phyloP scores from a whole-genome alignment of 2,113 vertebrate genomes.

The Callopanchax toddi region DNA sequence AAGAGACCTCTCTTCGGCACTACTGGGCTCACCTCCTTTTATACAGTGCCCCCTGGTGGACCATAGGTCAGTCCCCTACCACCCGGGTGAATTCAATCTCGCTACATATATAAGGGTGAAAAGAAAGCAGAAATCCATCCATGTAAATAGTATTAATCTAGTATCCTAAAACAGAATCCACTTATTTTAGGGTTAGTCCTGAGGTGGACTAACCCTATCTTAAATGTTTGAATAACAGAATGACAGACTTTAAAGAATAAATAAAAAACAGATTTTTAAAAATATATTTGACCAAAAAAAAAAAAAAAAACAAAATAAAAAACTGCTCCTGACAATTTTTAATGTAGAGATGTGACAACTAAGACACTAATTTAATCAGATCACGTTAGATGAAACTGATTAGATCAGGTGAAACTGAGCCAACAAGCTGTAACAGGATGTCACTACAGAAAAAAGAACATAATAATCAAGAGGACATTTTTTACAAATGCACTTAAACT shows the following conservation, averaged over 20 bases:
- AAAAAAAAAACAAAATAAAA: not conserved
- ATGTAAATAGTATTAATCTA: slow-evolving; percentile 35
- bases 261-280: slow-evolving; percentile 25
- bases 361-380: slow-evolving; percentile 33
- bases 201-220: no score
- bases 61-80: no score
- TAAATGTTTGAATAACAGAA: slow-evolving; percentile 37
- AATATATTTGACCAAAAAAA: slow-evolving; percentile 1
- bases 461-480: not conserved
- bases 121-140: slow-evolving; percentile 45
- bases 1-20: no score
- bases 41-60: no score
- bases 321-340: slow-evolving; percentile 19
- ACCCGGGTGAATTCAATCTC: no score
- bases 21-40: no score
- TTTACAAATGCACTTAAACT: slow-evolving; percentile 8
- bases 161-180: slow-evolving; percentile 50
- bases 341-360: slow-evolving; percentile 15
- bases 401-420: slow-evolving; percentile 24
- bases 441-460: not conserved
- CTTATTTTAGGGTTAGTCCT: no score
- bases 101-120: no score
- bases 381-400: slow-evolving; percentile 31
- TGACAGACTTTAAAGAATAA: slow-evolving; percentile 25
- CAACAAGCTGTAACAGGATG: slow-evolving; percentile 16